These are phyloP conservation scores for Chauna torquata DNA, from an alignment of 2,113 vertebrate species.

Conservation along the genomic window DNA sequence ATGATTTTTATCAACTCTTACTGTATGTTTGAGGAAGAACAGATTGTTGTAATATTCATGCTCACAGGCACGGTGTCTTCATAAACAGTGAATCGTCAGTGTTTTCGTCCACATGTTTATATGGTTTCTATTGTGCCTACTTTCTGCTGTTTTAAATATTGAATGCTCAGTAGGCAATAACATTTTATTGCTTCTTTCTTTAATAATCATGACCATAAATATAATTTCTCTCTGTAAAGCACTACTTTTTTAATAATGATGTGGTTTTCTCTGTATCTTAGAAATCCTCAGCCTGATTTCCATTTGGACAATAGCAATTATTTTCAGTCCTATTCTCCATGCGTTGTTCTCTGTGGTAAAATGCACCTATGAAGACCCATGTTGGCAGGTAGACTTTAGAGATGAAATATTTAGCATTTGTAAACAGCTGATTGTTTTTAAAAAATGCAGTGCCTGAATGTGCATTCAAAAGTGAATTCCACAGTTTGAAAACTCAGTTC, in stretches of 20 bases:
- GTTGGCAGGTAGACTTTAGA: background rate
- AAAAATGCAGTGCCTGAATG: background rate
- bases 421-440: background rate
- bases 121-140: background rate
- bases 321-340: background rate
- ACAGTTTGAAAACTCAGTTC: background rate
- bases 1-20: conserved; percentile 66
- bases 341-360: background rate
- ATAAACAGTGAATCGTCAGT: conserved; percentile 34
- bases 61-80: conserved; percentile 18
- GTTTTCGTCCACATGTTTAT: background rate
- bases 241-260: background rate
- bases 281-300: background rate
- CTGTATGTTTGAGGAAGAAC: conserved; percentile 64
- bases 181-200: background rate
- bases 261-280: background rate
- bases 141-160: background rate
- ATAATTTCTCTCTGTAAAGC: background rate
- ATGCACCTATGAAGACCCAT: accelerated
- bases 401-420: background rate
- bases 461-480: background rate
- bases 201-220: background rate
- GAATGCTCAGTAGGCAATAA: background rate
- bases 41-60: conserved; percentile 60
- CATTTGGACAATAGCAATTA: background rate